Base-by-base conservation (phyloP, 2,113 vertebrate species). In the Atractosteus spatula region DNA sequence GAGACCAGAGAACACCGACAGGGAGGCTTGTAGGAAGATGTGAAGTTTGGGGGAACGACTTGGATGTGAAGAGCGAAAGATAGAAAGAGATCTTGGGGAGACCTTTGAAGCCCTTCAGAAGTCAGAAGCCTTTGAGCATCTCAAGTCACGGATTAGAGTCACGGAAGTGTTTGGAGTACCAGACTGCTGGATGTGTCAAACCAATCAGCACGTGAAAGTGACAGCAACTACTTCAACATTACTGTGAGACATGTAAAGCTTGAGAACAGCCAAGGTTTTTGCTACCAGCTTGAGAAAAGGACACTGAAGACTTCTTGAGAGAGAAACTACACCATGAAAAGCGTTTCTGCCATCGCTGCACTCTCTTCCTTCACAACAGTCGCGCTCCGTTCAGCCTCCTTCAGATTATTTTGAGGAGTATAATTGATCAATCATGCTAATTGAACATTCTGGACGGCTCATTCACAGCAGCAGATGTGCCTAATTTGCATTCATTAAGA, bases 341-440 rank as follows among this genome's bases (percentile, higher is more conserved):
- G 1, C 16, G 8, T 10, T 64, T 64, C 41, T 64, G 62, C 56
- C 7, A 59, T 59, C 56, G 56, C 56, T 59, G 56, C 62, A 64
- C 59, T 62, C 66, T 80, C 82, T 57, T 29, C 77, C 41, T 44
- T 55, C 64, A 54, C 76, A 81, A 81, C 80, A 69, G 76, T 70
- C 72, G 75, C 61, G 67, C 80, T 79, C 75, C 78, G 68, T 72
- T 63, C 57, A 78, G 72, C 77, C 82, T 85, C 77, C 72, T 83
- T 72, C 77, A 74, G 80, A 80, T 81, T 79, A 85, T 80, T 77
- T 85, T 80, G 80, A 89, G 84, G 78, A 85, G 76, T 85, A 89
- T 89, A 92, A 92, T 91, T 92, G 89, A 91, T 91, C 89, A 90
- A 91, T 92, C 89, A 91, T 77, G 79, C 86, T 91, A 92, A 92